Percentiles rank a stretch among this genome's conserved stretches.
Conservation (phyloP, 2,797 vertebrate genomes). For the Notamacropus eugenii region DNA sequence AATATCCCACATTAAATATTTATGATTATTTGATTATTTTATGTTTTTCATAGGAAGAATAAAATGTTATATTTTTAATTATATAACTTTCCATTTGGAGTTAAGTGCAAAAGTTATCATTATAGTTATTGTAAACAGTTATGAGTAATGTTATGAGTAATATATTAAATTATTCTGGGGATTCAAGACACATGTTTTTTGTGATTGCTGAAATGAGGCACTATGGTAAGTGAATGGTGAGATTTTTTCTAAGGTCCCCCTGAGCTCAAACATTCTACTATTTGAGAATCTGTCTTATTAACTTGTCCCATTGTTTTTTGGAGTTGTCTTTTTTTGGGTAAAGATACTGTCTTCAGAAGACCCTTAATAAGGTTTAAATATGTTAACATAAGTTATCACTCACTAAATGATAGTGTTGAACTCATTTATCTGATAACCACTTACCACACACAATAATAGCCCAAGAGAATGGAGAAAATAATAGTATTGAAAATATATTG, state of each 20-base stretch:
- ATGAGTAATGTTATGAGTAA: neutral
- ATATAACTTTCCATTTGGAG: neutral
- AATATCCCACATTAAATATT: neutral
- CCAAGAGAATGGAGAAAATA: neutral
- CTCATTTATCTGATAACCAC: neutral
- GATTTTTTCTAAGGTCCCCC: neutral
- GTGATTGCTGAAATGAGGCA: neutral
- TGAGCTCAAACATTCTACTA: neutral
- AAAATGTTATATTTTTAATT: neutral
- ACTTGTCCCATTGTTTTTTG: neutral
- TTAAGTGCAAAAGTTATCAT: neutral
- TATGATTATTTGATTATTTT: neutral
- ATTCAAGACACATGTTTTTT: neutral
- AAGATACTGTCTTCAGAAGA: neutral
- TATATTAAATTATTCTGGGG: neutral
- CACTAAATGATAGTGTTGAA: neutral
- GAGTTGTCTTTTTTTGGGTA: neutral
- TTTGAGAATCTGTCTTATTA: neutral
- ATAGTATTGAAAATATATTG: neutral
- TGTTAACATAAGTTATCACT: neutral
- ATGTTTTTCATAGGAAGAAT: neutral
- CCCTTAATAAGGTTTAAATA: neutral
- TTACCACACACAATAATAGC: neutral
- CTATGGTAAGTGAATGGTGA: neutral
- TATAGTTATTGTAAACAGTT: neutral